Conservation (phyloP, 2,113 vertebrate species). For the Candoia aspera region DNA sequence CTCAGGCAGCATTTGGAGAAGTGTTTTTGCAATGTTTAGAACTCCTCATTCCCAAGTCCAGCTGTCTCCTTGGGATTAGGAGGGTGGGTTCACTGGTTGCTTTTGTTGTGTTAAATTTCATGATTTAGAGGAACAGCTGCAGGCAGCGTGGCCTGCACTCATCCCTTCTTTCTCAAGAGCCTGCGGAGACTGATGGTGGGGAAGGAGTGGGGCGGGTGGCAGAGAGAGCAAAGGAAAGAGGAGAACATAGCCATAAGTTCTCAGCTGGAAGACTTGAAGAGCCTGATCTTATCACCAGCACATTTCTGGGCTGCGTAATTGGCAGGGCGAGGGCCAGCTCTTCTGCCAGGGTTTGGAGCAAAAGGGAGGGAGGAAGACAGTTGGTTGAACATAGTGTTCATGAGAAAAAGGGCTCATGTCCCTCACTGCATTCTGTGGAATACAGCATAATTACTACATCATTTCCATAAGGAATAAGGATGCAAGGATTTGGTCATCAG, state of each 20-base stretch:
- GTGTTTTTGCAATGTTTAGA: not conserved
- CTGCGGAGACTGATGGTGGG: not conserved
- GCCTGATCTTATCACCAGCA: not conserved
- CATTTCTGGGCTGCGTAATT: not conserved
- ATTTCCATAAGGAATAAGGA: not conserved
- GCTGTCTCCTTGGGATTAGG: slow-evolving; percentile 20
- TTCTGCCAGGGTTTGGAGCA: not conserved
- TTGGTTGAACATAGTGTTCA: not conserved
- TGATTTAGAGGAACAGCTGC: slow-evolving; percentile 24
- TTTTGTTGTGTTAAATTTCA: not conserved
- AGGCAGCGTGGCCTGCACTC: not conserved
- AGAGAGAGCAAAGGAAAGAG: not conserved
- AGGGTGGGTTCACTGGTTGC: not conserved
- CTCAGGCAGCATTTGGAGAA: not conserved
- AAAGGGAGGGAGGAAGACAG: not conserved
- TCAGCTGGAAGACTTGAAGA: not conserved
- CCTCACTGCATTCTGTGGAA: not conserved
- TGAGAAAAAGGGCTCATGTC: not conserved
- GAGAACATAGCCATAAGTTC: not conserved
- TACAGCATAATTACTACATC: not conserved
- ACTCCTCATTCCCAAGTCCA: slow-evolving; percentile 5
- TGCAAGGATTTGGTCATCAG: not conserved
- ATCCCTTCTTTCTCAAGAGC: not conserved
- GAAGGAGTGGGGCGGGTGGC: not conserved
- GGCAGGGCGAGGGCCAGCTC: not conserved